Evolutionary conservation across 1,140 invertebrate genomes (phyloP), one percentile per base, ranked within the genome.

Genomic region (Drusus annulatus): DNA sequence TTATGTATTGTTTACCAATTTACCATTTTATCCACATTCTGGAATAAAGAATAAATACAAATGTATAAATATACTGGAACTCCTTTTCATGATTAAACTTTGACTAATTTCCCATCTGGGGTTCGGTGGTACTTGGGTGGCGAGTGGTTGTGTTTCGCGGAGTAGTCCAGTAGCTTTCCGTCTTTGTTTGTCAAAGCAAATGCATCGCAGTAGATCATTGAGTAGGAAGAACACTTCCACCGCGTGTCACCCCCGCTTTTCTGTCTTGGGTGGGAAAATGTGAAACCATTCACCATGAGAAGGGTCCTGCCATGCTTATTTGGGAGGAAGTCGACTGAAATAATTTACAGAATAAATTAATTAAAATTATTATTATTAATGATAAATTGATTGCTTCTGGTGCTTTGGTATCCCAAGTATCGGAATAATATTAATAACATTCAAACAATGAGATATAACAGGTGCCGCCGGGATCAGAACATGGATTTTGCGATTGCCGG

Each of bases 171-270:
- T 1, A 76, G n/a, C 45, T 23, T 28, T 54, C 21, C 25, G 10
- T 76, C 74, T 13, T 16, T 15, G 2, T 17, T n/a, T 5, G 54
- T 76, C 10, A 23, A 23, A 10, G 56, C 74, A 19, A 50, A 36
- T 17, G 28, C 74, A 6, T 2, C 0, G 13, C 74, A 76, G 13
- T 76, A 63, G 1, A 2, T 51, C 17, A 4, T 50, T 16, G 19
- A 28, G 19, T 63, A 19, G 15, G 74, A 62, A 0, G 74, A 76
- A 16, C 74, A 76, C 17, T 45, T 36, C 74, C 74, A 76, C n/a
- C 74, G 23, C 1, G 21, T 17, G 7, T 21, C n/a, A 4, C 73
- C 73, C 7, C 31, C 0, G 17, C 7, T 10, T 5, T 63, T 63
- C 10, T 25, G 3, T 2, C 31, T 60, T 75, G 23, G 56, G 8